Evolutionary conservation across 2,888 invertebrate genomes (phyloP).

Genomic region (Rosalia funebris): DNA sequence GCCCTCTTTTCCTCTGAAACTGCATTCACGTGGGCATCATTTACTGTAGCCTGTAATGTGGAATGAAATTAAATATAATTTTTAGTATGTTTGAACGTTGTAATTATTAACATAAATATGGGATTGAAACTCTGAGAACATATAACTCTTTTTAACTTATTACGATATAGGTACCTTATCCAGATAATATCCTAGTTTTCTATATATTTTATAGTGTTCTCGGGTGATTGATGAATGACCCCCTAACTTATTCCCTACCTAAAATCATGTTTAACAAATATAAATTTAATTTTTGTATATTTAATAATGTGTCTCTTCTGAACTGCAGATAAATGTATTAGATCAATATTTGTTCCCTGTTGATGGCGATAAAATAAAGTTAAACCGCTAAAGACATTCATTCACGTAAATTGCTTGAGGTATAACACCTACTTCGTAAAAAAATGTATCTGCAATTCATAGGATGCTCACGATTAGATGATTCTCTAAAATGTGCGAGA

Average conservation of each 20-base stretch:
- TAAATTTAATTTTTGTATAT: neutral
- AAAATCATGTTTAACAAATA: conserved; percentile 4
- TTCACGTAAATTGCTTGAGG: neutral
- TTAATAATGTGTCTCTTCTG: neutral
- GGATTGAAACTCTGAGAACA: neutral
- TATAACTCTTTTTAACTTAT: too few relatives aligned
- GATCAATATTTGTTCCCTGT: neutral
- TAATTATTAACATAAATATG: neutral
- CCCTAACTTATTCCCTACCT: conserved; percentile 7
- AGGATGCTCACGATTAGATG: neutral
- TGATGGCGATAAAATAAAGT: neutral
- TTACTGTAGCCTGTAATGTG: conserved; percentile 52
- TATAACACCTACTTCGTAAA: neutral
- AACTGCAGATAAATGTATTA: neutral
- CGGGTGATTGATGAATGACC: conserved; percentile 18
- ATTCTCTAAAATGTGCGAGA: too few relatives aligned
- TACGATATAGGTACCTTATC: conserved; percentile 33
- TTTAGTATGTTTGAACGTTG: neutral
- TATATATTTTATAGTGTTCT: conserved; percentile 27
- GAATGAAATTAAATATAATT: neutral
- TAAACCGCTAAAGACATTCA: too few relatives aligned
- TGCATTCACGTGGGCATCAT: conserved; percentile 53
- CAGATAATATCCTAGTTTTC: conserved; percentile 30
- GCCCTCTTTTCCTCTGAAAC: conserved; percentile 51
- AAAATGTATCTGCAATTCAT: neutral